Conservation (phyloP, 1,140 invertebrate species). For the Melitaea cinxia region DNA sequence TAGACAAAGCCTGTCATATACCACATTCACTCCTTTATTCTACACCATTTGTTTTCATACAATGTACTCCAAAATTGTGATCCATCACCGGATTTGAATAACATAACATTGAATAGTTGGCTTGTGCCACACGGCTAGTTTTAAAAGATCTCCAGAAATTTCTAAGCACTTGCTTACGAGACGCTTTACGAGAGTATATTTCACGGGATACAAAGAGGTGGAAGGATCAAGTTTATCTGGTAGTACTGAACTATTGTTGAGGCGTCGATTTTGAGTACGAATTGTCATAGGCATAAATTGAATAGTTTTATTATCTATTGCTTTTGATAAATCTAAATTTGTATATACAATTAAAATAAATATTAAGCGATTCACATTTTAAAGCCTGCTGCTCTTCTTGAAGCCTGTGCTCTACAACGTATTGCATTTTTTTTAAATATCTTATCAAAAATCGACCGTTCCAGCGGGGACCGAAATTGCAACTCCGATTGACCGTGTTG, state of each 20-base stretch:
- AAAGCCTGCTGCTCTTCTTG: too few relatives aligned
- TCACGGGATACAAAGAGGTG: slow-evolving; percentile 34
- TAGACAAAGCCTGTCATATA: slow-evolving; percentile 40
- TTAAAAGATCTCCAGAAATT: slow-evolving; percentile 40
- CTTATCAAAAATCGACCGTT: too few relatives aligned
- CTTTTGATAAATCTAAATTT: slow-evolving; percentile 45
- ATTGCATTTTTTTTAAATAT: too few relatives aligned
- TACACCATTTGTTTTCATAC: slow-evolving; percentile 66
- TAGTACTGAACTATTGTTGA: slow-evolving; percentile 58
- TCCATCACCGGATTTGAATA: slow-evolving; percentile 68
- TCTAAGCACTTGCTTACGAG: slow-evolving; percentile 29
- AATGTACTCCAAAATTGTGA: slow-evolving; percentile 73
- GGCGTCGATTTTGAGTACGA: slow-evolving; percentile 65
- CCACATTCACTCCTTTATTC: slow-evolving; percentile 44
- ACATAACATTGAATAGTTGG: slow-evolving; percentile 63
- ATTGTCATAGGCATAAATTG: slow-evolving; percentile 67
- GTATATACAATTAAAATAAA: not conserved
- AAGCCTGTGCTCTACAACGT: too few relatives aligned
- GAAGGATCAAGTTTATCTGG: slow-evolving; percentile 48
- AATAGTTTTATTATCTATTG: slow-evolving; percentile 70
- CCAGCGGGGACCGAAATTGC: too few relatives aligned
- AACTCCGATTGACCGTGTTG: too few relatives aligned
- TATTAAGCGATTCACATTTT: too few relatives aligned
- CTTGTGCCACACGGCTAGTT: slow-evolving; percentile 51
- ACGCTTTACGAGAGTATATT: slow-evolving; percentile 17